Percentiles rank a stretch among this genome's conserved stretches.
These are phyloP conservation scores for Etheostoma nigrum DNA, from an alignment of 2,797 vertebrate genomes.

Conservation along the genomic window DNA sequence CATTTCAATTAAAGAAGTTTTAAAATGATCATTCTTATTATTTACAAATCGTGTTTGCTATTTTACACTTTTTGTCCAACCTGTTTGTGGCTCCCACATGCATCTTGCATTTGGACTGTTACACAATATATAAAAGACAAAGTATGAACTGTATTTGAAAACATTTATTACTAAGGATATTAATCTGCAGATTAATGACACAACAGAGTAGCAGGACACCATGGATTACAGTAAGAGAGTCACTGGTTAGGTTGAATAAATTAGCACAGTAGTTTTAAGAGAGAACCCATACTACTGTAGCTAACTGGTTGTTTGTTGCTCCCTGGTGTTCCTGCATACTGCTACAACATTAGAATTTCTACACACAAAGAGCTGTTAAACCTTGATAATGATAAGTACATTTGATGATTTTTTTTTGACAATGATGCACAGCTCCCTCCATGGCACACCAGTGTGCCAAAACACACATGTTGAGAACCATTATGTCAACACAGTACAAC, in stretches of 20 bases:
- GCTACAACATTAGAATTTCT: constrained; percentile 22
- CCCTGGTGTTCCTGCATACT: constrained; percentile 17
- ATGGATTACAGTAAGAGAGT: constrained; percentile 32
- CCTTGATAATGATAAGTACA: constrained; percentile 18
- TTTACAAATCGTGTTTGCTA: background rate
- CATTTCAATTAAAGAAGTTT: background rate
- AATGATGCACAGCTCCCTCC: background rate
- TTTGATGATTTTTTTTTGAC: constrained; percentile 5
- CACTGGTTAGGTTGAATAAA: constrained; percentile 46
- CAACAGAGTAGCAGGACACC: constrained; percentile 47
- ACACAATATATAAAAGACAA: constrained; percentile 14
- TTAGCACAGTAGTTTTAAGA: constrained; percentile 22
- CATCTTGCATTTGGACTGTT: background rate
- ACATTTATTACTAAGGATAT: constrained; percentile 54
- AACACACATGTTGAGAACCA: constrained; percentile 5
- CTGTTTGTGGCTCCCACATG: background rate
- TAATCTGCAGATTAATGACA: constrained; percentile 39
- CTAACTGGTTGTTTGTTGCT: constrained; percentile 24
- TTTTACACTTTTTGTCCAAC: constrained; percentile 1
- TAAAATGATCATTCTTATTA: background rate
- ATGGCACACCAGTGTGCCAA: constrained; percentile 9
- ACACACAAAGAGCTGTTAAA: constrained; percentile 41
- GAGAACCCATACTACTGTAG: constrained; percentile 24
- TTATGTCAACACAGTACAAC: background rate
- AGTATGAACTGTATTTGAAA: constrained; percentile 26